These are phyloP conservation scores for Heliangelus exortis DNA, from an alignment of 2,797 vertebrate species.

Conservation along the genomic window DNA sequence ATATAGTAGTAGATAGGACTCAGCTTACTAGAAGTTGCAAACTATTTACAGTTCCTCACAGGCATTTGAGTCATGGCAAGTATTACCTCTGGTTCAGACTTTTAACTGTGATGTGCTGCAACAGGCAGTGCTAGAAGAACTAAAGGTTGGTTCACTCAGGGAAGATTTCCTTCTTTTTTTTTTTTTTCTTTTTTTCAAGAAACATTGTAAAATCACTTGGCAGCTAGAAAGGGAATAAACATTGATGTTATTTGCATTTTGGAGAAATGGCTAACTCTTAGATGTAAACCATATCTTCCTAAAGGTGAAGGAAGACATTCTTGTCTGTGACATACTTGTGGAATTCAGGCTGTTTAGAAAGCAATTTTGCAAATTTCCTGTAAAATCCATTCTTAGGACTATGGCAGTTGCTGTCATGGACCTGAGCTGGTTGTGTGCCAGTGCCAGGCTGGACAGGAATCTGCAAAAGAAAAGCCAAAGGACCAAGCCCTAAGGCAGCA, in stretches of 20 bases:
- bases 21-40: neutral
- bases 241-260: neutral
- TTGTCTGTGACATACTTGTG: neutral
- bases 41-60: neutral
- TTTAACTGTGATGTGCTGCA: neutral
- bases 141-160: neutral
- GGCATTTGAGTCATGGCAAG: neutral
- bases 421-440: neutral
- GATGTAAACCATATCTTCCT: neutral
- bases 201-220: neutral
- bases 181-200: neutral
- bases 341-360: neutral
- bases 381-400: neutral
- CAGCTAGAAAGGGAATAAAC: neutral
- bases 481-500: neutral
- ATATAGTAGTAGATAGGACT: neutral
- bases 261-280: neutral
- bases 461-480: neutral
- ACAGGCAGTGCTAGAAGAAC: neutral
- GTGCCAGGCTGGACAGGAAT: neutral
- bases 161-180: neutral
- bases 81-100: neutral
- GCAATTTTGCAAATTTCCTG: neutral
- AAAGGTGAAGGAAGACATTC: neutral
- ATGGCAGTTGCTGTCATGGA: neutral